Evolutionary conservation across 2,797 vertebrate genomes (phyloP), one percentile per base, ranked within the genome.

Genomic region (Anas flavirostris): DNA sequence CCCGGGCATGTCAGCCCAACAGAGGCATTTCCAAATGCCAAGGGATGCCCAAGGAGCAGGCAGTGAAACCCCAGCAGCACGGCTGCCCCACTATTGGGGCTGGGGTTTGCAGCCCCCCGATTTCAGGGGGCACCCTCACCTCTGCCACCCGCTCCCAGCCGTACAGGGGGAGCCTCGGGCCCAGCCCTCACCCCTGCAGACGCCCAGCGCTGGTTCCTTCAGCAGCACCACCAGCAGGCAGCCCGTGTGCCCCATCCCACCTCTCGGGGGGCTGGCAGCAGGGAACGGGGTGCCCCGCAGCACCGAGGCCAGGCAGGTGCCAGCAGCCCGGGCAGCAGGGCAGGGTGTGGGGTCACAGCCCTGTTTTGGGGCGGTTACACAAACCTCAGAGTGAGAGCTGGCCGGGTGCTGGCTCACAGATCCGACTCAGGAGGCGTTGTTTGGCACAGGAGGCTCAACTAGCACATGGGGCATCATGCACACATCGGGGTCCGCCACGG

Each of bases 171-270:
- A 28, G 26, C 52, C 52, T 53, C 52, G 2, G 9, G 52, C 52
- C 52, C 52, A 50, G 48, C 48, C 46, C 46, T 12, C 46, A 22
- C 46, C 46, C 23, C 12, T 7, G 29, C 29, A 56, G 53, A n/a
- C 14, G 7, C 12, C 55, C 31, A 12, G 15, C 1, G 0, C 23
- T 25, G 2, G 15, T 58, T 83, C 15, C 23, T 58, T 48, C 52
- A 41, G 41, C 15, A 66, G 35, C 16, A 21, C 26, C 39, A 28
- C 3, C 41, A 74, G 33, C 50, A 25, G 39, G 70, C 35, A 18
- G 22, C 2, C 29, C 5, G 33, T 23, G 12, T 2, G 33, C 29
- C 23, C 33, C 37, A 53, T 46, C 46, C 21, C 46, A 48, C 46
- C 46, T 7, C 6, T 23, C 46, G 21, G 46, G 46, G 46, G 46